These are phyloP conservation scores for Rhodeus uyekii DNA, from an alignment of 2,797 vertebrate species.

Conservation along the genomic window DNA sequence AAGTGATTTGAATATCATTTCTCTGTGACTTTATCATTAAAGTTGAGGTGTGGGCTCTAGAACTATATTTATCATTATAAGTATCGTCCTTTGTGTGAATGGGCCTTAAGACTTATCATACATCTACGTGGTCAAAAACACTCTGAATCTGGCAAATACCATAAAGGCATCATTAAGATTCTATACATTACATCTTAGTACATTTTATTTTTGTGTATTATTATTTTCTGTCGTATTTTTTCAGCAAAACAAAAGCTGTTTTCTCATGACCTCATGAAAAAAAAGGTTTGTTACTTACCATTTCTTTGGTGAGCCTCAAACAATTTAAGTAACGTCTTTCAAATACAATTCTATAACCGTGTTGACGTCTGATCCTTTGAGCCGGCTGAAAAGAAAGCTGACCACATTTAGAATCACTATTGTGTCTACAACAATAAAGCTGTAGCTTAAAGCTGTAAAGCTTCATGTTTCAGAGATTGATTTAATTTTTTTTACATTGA, in stretches of 20 bases:
- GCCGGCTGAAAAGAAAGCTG: background rate
- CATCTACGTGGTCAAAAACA: background rate
- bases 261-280: constrained; percentile 11
- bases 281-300: background rate
- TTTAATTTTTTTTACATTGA: background rate
- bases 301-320: constrained; percentile 7
- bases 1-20: background rate
- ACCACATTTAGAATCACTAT: background rate
- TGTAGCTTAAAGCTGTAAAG: too few species aligned
- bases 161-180: background rate
- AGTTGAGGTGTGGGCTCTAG: background rate
- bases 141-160: background rate
- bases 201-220: background rate
- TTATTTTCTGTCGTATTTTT: background rate
- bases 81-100: too few species aligned
- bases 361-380: background rate
- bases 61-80: too few species aligned
- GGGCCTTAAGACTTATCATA: too few species aligned
- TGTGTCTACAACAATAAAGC: background rate
- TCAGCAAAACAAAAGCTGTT: background rate
- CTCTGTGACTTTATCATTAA: too few species aligned
- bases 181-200: too few species aligned
- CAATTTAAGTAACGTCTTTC: background rate
- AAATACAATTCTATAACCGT: background rate
- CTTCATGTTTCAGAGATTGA: background rate